Base-by-base conservation (phyloP, 1,140 invertebrate species). In the Muscidifurax raptorellus region DNA sequence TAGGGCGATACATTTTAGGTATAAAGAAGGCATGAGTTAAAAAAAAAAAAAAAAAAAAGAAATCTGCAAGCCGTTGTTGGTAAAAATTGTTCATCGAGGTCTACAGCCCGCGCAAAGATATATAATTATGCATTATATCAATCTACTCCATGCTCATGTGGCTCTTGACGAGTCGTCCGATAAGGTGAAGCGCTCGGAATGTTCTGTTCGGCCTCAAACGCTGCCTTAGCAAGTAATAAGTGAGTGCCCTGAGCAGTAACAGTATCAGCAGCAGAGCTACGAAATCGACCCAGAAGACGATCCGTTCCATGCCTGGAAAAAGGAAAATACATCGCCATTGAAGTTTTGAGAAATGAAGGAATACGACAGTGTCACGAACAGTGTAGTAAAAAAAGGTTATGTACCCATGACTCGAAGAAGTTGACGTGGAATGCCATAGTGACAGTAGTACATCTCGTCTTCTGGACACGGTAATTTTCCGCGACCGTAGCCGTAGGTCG, bases 401-500 rank as follows among this genome's bases (percentile, higher is more conserved):
- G 52, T 90, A 94, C 92, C 94, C 94, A 95, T 95, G 79, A 93
- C 88, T 86, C 93, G 92, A 1, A 96, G 91, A 79, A 96, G 93
- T 87, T 94, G 93, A 87, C 94, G 91, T 0, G 95, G 94, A 86
- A 95, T 94, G 82, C 94, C 94, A 83, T 95, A 96, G 83, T 96
- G 94, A 88, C 96, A 97, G 87, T 96, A 96, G 40, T 40, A 69
- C 71, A 78, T 64, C 15, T 94, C 91, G 0, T 93, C 89, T 0
- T 93, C 90, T 0, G 96, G 96, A 92, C 97, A 97, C 22, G 93
- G 89, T 10, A 97, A 91, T 83, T 95, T 95, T 5, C 91, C 91
- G 47, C 98, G 93, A 69, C 96, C 94, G 64, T 95, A 95, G 0
- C 97, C 96, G 88, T 97, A 98, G 13, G 98, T 95, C 0, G 97